Percentiles rank a stretch among this genome's conserved stretches.
Evolutionary conservation across 1,140 invertebrate genomes (phyloP).

Genomic region (Temnothorax curvispinosus): DNA sequence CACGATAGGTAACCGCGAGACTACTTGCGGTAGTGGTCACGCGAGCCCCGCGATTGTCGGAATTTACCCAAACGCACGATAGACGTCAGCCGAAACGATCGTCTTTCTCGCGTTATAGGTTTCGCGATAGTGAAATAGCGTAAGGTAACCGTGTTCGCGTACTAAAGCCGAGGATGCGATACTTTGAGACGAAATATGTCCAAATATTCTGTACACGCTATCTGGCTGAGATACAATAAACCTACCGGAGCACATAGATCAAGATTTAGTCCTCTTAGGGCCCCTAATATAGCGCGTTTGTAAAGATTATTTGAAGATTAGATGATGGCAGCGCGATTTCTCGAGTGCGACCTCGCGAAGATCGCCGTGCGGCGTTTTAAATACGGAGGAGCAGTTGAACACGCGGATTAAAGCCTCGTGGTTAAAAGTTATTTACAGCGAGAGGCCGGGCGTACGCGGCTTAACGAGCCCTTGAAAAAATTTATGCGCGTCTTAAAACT

Average conservation of each 20-base stretch:
- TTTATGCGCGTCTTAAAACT: conserved; percentile 65
- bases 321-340: neutral
- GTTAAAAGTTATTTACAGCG: conserved; percentile 44
- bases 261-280: neutral
- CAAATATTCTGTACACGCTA: conserved; percentile 20
- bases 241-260: neutral
- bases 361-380: neutral
- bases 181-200: neutral
- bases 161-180: conserved; percentile 10
- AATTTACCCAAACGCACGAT: conserved; percentile 29
- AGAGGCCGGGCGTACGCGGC: neutral
- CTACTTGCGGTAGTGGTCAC: conserved; percentile 6
- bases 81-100: conserved; percentile 53
- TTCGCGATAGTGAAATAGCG: conserved; percentile 44
- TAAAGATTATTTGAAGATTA: conserved; percentile 18
- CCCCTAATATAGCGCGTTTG: neutral
- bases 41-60: conserved; percentile 21
- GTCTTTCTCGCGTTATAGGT: conserved; percentile 19
- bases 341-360: neutral
- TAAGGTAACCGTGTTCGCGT: neutral
- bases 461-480: conserved; percentile 56
- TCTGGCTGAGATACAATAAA: neutral
- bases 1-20: conserved; percentile 16
- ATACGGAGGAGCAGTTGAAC: neutral
- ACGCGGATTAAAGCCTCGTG: neutral